These are phyloP conservation scores for Elaphurus davidianus DNA, from an alignment of 2,113 vertebrate genomes.

Conservation along the genomic window DNA sequence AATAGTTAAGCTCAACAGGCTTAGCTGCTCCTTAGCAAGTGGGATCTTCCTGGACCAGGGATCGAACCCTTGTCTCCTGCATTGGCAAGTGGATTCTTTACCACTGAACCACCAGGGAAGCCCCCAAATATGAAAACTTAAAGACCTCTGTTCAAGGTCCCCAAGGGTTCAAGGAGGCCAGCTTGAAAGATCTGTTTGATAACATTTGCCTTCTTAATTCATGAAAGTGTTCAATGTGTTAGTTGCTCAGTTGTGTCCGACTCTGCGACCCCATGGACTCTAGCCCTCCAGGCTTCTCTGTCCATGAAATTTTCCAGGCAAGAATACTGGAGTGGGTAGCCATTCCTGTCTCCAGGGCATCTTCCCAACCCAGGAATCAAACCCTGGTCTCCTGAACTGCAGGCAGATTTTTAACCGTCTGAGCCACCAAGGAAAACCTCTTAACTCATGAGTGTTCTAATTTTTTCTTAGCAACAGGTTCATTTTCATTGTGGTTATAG, in stretches of 20 bases:
- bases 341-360: background rate
- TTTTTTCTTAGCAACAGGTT: background rate
- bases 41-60: background rate
- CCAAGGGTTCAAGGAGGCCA: background rate
- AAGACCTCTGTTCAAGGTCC: background rate
- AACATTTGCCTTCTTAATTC: background rate
- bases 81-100: background rate
- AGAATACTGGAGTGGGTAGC: background rate
- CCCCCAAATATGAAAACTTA: background rate
- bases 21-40: background rate
- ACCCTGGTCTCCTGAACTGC: background rate
- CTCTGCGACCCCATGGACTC: background rate
- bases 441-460: background rate
- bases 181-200: background rate
- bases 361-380: background rate
- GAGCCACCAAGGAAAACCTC: background rate
- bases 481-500: background rate
- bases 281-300: background rate
- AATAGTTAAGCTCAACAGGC: background rate
- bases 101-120: background rate
- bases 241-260: background rate
- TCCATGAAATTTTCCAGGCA: background rate
- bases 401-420: background rate
- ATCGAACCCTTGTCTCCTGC: background rate
- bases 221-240: background rate